Base-by-base conservation (phyloP, 64 coral and sea anemone genomes). In the Montipora foliosa region DNA sequence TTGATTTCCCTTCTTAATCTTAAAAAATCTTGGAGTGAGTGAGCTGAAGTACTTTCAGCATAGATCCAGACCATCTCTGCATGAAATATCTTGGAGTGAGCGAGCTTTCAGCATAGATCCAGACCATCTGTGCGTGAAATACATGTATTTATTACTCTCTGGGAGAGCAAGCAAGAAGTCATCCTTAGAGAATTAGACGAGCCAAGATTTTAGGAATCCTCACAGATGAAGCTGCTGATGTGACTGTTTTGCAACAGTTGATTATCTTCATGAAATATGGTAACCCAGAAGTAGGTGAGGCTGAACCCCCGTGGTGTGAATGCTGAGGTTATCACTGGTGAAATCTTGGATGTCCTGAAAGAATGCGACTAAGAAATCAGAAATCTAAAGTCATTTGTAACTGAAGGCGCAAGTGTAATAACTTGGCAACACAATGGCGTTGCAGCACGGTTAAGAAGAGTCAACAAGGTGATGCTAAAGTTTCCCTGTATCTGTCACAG, bases 381-480 rank as follows among this genome's bases (percentile, higher is more conserved):
- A 74, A 74, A 74, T 74, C 21, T 74, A 20, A 74, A 74, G 19
- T 74, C 71, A 74, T 21, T 74, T 74, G 25, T 74, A 0, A 74
- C 25, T 44, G 71, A 74, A 44, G 71, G 71, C 21, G 71, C 71
- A 24, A 74, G 25, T 24, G 15, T 69, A 12, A 13, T 69, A 4
- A 69, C 3, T 69, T 0, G 71, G 8, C 0, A 25, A 74, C 4
- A 25, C 71, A 74, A 29, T 74, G 71, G 71, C 2, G 71, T 74
- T 0, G 87, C 76, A 91, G 89, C 89, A 80, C 57, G 78, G 80
- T 70, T 80, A 52, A 91, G 62, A 91, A 15, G 77, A 47, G 79
- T 91, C 78, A 91, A 91, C 89, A 91, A 91, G 81, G 89, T 91
- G 77, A 6, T 91, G 21, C 89, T 91, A 64, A 91, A 91, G 64